Percentiles rank a stretch among this genome's conserved stretches.
Evolutionary conservation across 2,797 vertebrate genomes (phyloP).

Genomic region (Fringilla coelebs): DNA sequence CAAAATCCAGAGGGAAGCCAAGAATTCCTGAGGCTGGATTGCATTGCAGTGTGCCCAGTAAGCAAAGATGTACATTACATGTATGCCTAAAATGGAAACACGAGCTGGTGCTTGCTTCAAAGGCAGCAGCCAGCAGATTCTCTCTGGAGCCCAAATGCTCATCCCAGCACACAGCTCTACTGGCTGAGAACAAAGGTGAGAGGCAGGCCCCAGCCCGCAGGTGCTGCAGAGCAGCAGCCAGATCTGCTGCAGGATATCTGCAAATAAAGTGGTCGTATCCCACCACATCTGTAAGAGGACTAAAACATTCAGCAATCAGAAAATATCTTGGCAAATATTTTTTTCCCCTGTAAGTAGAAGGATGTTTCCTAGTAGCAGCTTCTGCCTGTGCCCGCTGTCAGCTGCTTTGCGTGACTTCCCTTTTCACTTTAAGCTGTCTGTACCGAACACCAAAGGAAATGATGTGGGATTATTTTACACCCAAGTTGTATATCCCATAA

Average conservation of each 20-base stretch:
- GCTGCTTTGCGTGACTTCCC: conserved; percentile 44
- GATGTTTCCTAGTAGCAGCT: conserved; percentile 8
- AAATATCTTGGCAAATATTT: neutral
- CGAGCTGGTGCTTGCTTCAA: neutral
- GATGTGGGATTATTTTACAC: conserved; percentile 64
- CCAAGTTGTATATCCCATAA: conserved; percentile 42
- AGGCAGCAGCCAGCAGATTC: conserved; percentile 31
- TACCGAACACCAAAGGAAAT: conserved; percentile 34
- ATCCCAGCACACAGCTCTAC: neutral
- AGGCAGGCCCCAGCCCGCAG: neutral
- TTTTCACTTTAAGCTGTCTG: conserved; percentile 49
- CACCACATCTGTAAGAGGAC: neutral
- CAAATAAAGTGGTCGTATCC: neutral
- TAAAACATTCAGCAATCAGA: neutral
- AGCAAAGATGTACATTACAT: conserved; percentile 34
- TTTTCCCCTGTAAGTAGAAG: neutral
- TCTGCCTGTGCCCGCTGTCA: neutral
- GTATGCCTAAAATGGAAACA: conserved; percentile 43
- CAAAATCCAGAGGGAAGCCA: conserved; percentile 39
- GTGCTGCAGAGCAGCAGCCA: conserved; percentile 4
- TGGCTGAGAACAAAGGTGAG: conserved; percentile 28
- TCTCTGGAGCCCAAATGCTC: conserved; percentile 21
- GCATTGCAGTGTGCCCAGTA: conserved; percentile 7
- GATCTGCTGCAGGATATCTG: neutral
- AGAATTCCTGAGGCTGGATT: conserved; percentile 38